Percentiles rank a stretch among this genome's conserved stretches.
Evolutionary conservation across 2,888 invertebrate genomes (phyloP).

Genomic region (Scaptomyza polygonia): DNA sequence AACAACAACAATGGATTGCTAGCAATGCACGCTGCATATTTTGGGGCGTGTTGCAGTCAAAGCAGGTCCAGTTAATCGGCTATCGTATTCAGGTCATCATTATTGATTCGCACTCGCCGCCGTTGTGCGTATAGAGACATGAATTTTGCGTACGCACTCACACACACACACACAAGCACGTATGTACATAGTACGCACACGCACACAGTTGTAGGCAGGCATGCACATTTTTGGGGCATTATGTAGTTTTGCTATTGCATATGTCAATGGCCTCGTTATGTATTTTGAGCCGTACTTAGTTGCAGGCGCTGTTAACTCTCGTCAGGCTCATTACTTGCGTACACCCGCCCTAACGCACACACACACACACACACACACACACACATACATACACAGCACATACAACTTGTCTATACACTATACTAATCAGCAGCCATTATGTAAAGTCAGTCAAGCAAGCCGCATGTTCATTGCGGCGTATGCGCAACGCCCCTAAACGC

Average conservation of each 20-base stretch:
- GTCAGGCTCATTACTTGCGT: conserved; percentile 53
- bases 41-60: conserved; percentile 56
- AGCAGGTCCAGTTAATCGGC: conserved; percentile 72
- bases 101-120: conserved; percentile 74
- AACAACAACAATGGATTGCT: conserved; percentile 29
- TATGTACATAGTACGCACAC: conserved; percentile 1
- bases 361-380: conserved; percentile 9
- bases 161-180: conserved; percentile 21
- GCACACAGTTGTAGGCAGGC: conserved; percentile 25
- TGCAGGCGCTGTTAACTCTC: conserved; percentile 65
- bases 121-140: conserved; percentile 75
- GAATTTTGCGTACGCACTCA: conserved; percentile 74
- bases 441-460: conserved; percentile 67
- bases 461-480: conserved; percentile 51
- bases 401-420: conserved; percentile 1
- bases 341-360: conserved; percentile 12
- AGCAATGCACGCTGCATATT: conserved; percentile 58
- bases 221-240: conserved; percentile 57
- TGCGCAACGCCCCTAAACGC: conserved; percentile 51
- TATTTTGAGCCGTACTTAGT: conserved; percentile 71
- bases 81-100: conserved; percentile 79
- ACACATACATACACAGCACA: too few relatives aligned
- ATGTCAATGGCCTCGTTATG: conserved; percentile 55
- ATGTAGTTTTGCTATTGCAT: conserved; percentile 42
- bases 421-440: conserved; percentile 74